These are phyloP conservation scores for Acronicta alni DNA, from an alignment of 2,888 invertebrate genomes.

Conservation along the genomic window DNA sequence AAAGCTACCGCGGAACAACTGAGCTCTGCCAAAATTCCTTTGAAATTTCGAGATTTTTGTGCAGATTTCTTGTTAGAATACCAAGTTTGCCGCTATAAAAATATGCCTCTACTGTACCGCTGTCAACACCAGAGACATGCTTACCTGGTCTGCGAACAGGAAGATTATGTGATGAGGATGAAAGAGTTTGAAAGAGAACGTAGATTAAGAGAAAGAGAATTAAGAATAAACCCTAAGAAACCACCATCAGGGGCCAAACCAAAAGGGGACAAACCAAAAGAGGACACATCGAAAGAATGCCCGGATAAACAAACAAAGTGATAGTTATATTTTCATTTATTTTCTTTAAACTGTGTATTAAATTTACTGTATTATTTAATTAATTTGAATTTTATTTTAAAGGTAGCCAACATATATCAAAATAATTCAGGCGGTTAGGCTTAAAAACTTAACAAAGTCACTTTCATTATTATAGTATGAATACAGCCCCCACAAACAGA, in stretches of 20 bases:
- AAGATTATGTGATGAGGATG: slow-evolving; percentile 92
- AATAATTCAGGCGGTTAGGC: too few species aligned
- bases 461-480: too few species aligned
- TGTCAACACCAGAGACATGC: slow-evolving; percentile 93
- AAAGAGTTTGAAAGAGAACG: slow-evolving; percentile 82
- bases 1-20: slow-evolving; percentile 92
- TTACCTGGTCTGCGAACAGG: slow-evolving; percentile 93
- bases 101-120: slow-evolving; percentile 91
- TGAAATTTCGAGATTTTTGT: slow-evolving; percentile 94
- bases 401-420: too few species aligned
- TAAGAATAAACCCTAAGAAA: slow-evolving; percentile 60
- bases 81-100: slow-evolving; percentile 91
- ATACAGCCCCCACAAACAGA: too few species aligned
- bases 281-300: neutral
- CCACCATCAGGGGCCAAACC: neutral
- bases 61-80: slow-evolving; percentile 92
- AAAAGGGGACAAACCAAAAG: neutral
- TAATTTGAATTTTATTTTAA: too few species aligned
- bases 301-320: too few species aligned
- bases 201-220: slow-evolving; percentile 73
- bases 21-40: slow-evolving; percentile 92
- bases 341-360: too few species aligned
- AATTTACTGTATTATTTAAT: too few species aligned
- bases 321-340: too few species aligned
- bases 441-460: too few species aligned